Base-by-base conservation (phyloP, 1,140 invertebrate species). In the Penaeus indicus region DNA sequence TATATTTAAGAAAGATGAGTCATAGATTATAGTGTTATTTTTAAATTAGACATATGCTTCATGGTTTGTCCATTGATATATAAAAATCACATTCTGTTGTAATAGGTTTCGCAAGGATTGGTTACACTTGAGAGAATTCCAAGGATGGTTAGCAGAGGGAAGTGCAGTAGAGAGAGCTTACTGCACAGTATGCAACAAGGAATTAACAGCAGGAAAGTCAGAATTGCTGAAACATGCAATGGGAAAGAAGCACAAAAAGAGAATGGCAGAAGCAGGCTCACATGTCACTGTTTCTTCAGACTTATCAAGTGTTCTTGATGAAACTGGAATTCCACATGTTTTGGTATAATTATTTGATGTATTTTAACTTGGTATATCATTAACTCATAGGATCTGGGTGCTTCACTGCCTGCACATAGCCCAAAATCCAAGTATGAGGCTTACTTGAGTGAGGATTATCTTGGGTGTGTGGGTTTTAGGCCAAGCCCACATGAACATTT, bases 161-260 rank as follows among this genome's bases (percentile, higher is more conserved):
- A 75, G 42, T 75, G 72, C 72, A 27, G 18, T 19, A 32, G 72
- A 75, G 27, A 75, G 42, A 75, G 72, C 72, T 0, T 75, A 27
- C n/a, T 75, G 72, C 42, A 25, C 42, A 32, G 72, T 38, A 25
- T 75, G 72, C 13, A 75, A 75, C 72, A 75, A 75, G 19, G 72
- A 75, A 75, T 75, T 75, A 38, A 38, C 42, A 19, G 72, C 72
- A 18, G 72, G 72, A 19, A 75, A 75, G n/a, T 75, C 72, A 75
- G 72, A 75, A 75, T 75, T 75, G 72, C 42, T 75, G 25, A 75
- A 75, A 11, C 72, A 75, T 75, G 72, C 72, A 7, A 25, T 19
- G 13, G 27, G 21, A 27, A 75, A 75, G 42, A 75, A 38, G 21
- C 72, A 75, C 21, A 75, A 75, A 32, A 75, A 38, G n/a, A 75